Conservation (phyloP, 2,888 invertebrate genomes). For the Drosophila kanekoi region DNA sequence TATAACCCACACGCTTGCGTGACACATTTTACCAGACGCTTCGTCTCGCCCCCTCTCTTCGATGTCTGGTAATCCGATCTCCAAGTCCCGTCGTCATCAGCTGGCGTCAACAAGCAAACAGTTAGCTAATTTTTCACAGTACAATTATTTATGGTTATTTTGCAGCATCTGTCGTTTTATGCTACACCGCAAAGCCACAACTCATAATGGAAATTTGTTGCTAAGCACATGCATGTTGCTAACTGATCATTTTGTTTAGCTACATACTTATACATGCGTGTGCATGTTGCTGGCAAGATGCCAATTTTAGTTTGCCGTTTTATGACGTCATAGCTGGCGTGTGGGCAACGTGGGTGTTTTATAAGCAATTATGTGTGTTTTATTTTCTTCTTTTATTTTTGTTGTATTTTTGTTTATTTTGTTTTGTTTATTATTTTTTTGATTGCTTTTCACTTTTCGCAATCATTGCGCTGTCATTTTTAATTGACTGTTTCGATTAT, state of each 20-base stretch:
- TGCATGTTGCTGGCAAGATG: slow-evolving; percentile 39
- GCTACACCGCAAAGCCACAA: slow-evolving; percentile 11
- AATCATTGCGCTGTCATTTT: slow-evolving; percentile 48
- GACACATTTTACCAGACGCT: slow-evolving; percentile 6
- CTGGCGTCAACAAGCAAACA: slow-evolving; percentile 11
- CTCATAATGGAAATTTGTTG: slow-evolving; percentile 18
- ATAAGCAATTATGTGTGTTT: slow-evolving; percentile 33
- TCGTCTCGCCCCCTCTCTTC: slow-evolving; percentile 5
- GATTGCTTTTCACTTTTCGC: slow-evolving; percentile 46
- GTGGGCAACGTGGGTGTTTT: slow-evolving; percentile 41
- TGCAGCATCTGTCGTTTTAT: slow-evolving; percentile 30
- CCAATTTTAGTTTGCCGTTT: slow-evolving; percentile 36
- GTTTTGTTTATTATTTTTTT: slow-evolving; percentile 29
- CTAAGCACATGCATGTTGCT: slow-evolving; percentile 19
- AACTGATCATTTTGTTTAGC: slow-evolving; percentile 27
- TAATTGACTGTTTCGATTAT: slow-evolving; percentile 58
- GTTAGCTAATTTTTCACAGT: slow-evolving; percentile 23
- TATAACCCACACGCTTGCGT: slow-evolving; percentile 17
- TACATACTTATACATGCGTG: slow-evolving; percentile 7
- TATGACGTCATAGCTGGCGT: slow-evolving; percentile 53
- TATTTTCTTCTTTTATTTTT: slow-evolving; percentile 21
- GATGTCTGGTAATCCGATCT: slow-evolving; percentile 35
- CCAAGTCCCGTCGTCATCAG: slow-evolving; percentile 15
- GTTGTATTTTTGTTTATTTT: slow-evolving; percentile 13
- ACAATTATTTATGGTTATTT: slow-evolving; percentile 19